Evolutionary conservation across 2,888 invertebrate species (phyloP).

Genomic region (Yponomeuta cagnagella): DNA sequence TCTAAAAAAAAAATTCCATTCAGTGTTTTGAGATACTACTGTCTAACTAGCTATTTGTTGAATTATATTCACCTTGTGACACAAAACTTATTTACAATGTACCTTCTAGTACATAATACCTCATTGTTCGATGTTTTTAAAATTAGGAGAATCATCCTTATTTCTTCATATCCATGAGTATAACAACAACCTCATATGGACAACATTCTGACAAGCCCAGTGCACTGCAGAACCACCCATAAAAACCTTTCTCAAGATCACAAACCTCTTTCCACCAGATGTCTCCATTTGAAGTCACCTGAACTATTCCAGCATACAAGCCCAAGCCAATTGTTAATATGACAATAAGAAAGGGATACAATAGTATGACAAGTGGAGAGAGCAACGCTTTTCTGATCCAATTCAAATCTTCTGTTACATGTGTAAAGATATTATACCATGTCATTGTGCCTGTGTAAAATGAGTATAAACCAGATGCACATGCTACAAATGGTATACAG

Average conservation of each 20-base stretch:
- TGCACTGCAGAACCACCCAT: slow-evolving; percentile 83
- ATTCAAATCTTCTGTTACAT: slow-evolving; percentile 80
- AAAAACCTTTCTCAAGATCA: slow-evolving; percentile 87
- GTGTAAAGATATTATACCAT: slow-evolving; percentile 85
- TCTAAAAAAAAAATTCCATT: too few species aligned
- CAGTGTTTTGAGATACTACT: too few species aligned
- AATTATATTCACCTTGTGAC: too few species aligned
- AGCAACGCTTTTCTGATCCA: slow-evolving; percentile 78
- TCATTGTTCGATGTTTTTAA: too few species aligned
- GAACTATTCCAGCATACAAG: slow-evolving; percentile 79
- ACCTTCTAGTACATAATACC: too few species aligned
- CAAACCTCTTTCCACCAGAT: slow-evolving; percentile 83
- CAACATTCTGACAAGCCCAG: slow-evolving; percentile 82
- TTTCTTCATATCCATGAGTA: slow-evolving; percentile 75
- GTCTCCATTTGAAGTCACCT: slow-evolving; percentile 80
- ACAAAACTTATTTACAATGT: too few species aligned
- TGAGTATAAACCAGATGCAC: slow-evolving; percentile 79
- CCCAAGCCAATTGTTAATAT: slow-evolving; percentile 80
- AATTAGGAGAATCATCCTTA: not conserved
- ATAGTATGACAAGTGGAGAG: slow-evolving; percentile 80
- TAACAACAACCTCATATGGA: slow-evolving; percentile 83
- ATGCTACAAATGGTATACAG: slow-evolving; percentile 79
- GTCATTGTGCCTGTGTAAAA: slow-evolving; percentile 85
- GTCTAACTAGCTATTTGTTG: too few species aligned
- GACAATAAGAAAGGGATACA: slow-evolving; percentile 82